Base-by-base conservation (phyloP, 1,140 invertebrate species). In the Drosophila arizonae region DNA sequence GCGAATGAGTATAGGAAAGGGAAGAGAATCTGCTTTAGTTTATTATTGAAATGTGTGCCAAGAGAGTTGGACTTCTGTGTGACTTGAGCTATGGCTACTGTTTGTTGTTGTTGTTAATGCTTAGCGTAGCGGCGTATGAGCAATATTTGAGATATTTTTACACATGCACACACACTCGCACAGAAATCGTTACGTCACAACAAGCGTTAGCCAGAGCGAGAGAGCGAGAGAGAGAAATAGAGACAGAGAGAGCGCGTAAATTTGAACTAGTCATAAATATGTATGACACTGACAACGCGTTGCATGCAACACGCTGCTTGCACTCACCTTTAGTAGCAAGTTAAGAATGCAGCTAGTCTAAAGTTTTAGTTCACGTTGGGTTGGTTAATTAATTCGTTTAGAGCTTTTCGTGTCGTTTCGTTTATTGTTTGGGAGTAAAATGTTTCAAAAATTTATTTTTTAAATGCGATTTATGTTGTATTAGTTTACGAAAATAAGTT, bases 261-360 rank as follows among this genome's bases (percentile, higher is more conserved):
- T 45, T 33, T 36, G 36, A 57, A 33, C 11, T 39, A 61, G 30
- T 63, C 71, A 81, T 79, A 61, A 72, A 45, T 50, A 64, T 67
- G 33, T 11, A 39, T 39, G 36, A 39, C 36, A 72, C 55, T 46
- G 71, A 62, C 39, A 33, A 21, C 30, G 15, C 9, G 63, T 67
- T 76, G 70, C 62, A 73, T 62, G 62, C 66, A 45, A 70, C 70
- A 58, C 60, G 48, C 72, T 67, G 74, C 71, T 79, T 82, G 62
- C 81, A 86, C 81, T 86, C 81, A 86, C 82, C 82, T 86, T 82
- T 81, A 56, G 74, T 50, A 46, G 73, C 77, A 60, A 69, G 65
- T 76, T 67, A 33, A 60, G 60, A 72, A 72, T 61, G 46, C 61
- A 65, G 65, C 46, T 64, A 55, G 46, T 68, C n/a, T 45, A 74